These are phyloP conservation scores for Hirtodrosophila histrioides DNA, from an alignment of 2,888 invertebrate species.

Conservation along the genomic window DNA sequence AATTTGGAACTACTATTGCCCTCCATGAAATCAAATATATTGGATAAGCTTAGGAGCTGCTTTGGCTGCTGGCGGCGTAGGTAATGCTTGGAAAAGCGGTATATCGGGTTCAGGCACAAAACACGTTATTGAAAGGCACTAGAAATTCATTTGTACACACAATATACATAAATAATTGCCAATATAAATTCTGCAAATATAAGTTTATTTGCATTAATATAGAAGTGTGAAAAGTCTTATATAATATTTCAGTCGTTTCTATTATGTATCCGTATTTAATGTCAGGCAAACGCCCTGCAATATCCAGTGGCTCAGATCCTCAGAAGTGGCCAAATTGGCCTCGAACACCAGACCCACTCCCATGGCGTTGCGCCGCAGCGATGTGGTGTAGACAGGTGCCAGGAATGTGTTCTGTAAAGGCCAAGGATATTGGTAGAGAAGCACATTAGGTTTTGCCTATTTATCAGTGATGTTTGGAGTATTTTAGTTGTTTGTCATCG, in stretches of 20 bases:
- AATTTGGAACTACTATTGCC: conserved; percentile 83
- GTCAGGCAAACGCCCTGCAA: conserved; percentile 95
- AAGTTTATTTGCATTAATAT: conserved; percentile 54
- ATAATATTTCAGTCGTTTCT: conserved; percentile 18
- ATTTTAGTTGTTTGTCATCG: too few relatives aligned
- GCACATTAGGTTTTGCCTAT: neutral
- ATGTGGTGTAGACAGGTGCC: conserved; percentile 96
- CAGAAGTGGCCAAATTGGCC: conserved; percentile 92
- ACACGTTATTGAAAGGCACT: conserved; percentile 71
- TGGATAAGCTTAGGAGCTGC: conserved; percentile 76
- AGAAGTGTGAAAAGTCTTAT: conserved; percentile 14
- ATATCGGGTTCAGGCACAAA: conserved; percentile 49
- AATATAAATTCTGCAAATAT: conserved; percentile 52
- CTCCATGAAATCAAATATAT: conserved; percentile 75
- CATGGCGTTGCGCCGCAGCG: conserved; percentile 94
- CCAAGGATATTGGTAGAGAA: neutral
- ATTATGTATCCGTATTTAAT: conserved; percentile 89
- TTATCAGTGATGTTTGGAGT: too few relatives aligned
- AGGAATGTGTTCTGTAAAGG: conserved; percentile 90
- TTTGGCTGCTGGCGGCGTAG: conserved; percentile 74
- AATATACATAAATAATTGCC: conserved; percentile 55
- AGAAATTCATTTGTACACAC: conserved; percentile 45
- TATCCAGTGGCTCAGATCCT: conserved; percentile 95
- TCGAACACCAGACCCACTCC: conserved; percentile 96
- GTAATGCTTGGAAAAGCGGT: conserved; percentile 56